Evolutionary conservation across 2,888 invertebrate genomes (phyloP).

Genomic region (Cerceris ruficornis): DNA sequence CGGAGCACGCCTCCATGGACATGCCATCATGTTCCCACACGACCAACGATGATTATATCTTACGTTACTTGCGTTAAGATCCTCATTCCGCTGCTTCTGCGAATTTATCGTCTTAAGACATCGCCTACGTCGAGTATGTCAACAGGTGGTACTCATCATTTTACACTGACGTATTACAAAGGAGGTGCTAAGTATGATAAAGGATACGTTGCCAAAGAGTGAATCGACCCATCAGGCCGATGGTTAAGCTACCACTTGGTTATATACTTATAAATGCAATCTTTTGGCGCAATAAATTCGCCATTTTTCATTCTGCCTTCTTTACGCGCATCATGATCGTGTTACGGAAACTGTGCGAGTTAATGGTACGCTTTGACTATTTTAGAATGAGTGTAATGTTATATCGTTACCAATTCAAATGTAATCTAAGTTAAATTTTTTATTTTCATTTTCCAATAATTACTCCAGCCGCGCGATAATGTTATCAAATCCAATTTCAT

Average conservation of each 20-base stretch:
- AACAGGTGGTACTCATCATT: slow-evolving; percentile 66
- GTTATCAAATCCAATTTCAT: no score
- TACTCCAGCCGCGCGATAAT: no score
- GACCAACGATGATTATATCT: slow-evolving; percentile 37
- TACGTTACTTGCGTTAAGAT: slow-evolving; percentile 52
- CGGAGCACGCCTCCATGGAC: slow-evolving; percentile 1
- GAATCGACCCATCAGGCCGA: slow-evolving; percentile 26
- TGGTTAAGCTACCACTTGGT: neutral
- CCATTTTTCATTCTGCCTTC: no score
- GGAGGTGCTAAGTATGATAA: slow-evolving; percentile 51
- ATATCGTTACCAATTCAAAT: no score
- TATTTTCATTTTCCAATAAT: no score
- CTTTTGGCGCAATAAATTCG: neutral
- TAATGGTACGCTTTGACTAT: no score
- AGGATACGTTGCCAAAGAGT: slow-evolving; percentile 53
- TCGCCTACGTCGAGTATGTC: slow-evolving; percentile 50
- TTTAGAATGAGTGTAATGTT: no score
- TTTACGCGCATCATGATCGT: no score
- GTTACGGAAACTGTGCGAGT: no score
- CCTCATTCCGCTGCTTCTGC: slow-evolving; percentile 35
- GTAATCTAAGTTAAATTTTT: no score
- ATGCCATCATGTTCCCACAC: slow-evolving; percentile 4
- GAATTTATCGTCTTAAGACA: slow-evolving; percentile 56
- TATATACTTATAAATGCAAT: neutral
- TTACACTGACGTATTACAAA: slow-evolving; percentile 58